Evolutionary conservation across 2,888 invertebrate species (phyloP).

Genomic region (Synanthedon andrenaeformis): DNA sequence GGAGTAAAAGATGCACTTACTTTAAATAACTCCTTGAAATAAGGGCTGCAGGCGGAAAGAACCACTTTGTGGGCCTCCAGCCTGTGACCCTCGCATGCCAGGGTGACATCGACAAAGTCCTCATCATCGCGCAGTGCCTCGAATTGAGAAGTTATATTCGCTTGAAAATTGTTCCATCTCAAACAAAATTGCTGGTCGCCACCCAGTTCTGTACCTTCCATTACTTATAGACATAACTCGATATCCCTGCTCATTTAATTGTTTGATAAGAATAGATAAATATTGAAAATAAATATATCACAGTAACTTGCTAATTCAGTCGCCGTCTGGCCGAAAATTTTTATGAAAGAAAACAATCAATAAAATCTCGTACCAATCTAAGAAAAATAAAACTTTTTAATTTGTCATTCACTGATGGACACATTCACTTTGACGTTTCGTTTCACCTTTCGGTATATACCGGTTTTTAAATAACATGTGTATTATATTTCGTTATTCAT

Average conservation of each 20-base stretch:
- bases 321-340: slow-evolving; percentile 70
- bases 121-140: slow-evolving; percentile 86
- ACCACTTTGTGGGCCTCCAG: slow-evolving; percentile 89
- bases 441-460: slow-evolving; percentile 21
- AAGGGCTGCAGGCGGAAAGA: slow-evolving; percentile 87
- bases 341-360: slow-evolving; percentile 73
- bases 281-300: slow-evolving; percentile 71
- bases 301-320: slow-evolving; percentile 71
- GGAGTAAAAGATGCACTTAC: slow-evolving; percentile 74
- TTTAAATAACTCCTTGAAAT: slow-evolving; percentile 88
- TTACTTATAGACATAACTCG: slow-evolving; percentile 72
- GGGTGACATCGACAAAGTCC: slow-evolving; percentile 89
- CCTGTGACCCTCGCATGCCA: slow-evolving; percentile 86
- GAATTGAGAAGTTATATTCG: slow-evolving; percentile 88
- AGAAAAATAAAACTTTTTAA: slow-evolving; percentile 72
- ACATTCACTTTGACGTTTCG: slow-evolving; percentile 68
- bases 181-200: slow-evolving; percentile 89
- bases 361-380: slow-evolving; percentile 71
- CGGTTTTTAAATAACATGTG: neutral
- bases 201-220: slow-evolving; percentile 72
- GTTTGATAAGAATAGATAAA: slow-evolving; percentile 68
- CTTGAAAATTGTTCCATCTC: slow-evolving; percentile 91
- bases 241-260: slow-evolving; percentile 71
- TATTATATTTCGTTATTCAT: no score
- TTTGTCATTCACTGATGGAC: slow-evolving; percentile 68